Percentiles rank a stretch among this genome's conserved stretches.
phyloP scores from a whole-genome alignment of 2,797 vertebrate genomes.

The Cynodonichthys magdalenae region DNA sequence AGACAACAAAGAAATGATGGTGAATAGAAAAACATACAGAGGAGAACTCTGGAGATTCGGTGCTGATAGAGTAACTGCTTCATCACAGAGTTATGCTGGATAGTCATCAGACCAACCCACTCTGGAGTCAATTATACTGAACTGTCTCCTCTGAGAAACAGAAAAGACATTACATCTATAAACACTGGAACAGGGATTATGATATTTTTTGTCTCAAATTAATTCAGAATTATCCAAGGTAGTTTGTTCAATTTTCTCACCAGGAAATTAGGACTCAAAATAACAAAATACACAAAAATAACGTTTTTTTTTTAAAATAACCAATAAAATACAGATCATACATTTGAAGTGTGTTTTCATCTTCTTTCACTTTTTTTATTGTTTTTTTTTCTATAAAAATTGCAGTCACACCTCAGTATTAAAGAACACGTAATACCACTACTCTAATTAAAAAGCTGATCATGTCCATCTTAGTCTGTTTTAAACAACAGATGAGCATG shows the following conservation, averaged over 20 bases:
- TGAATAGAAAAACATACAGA: background rate
- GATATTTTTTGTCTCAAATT: too few relatives aligned
- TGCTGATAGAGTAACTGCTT: slow-evolving; percentile 41
- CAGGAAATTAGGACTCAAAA: background rate
- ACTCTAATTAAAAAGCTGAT: slow-evolving; percentile 30
- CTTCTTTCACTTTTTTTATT: background rate
- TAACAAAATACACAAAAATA: too few relatives aligned
- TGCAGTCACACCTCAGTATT: background rate
- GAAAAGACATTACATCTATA: slow-evolving; percentile 1
- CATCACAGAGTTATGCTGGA: slow-evolving; percentile 26
- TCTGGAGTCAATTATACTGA: slow-evolving; percentile 8
- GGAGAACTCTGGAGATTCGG: background rate
- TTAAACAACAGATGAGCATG: slow-evolving; percentile 7
- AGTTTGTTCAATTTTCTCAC: background rate
- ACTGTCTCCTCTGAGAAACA: slow-evolving; percentile 19
- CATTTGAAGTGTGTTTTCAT: background rate
- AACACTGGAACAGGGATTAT: background rate
- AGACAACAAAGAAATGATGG: background rate
- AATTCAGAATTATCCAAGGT: too few relatives aligned
- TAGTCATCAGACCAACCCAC: slow-evolving; percentile 51
- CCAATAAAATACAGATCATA: background rate
- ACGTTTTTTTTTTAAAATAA: background rate
- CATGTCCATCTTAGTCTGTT: slow-evolving; percentile 27
- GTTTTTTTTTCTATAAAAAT: background rate
- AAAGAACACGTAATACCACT: slow-evolving; percentile 4